Evolutionary conservation across 2,113 vertebrate species (phyloP).

Genomic region (Scomber colias): DNA sequence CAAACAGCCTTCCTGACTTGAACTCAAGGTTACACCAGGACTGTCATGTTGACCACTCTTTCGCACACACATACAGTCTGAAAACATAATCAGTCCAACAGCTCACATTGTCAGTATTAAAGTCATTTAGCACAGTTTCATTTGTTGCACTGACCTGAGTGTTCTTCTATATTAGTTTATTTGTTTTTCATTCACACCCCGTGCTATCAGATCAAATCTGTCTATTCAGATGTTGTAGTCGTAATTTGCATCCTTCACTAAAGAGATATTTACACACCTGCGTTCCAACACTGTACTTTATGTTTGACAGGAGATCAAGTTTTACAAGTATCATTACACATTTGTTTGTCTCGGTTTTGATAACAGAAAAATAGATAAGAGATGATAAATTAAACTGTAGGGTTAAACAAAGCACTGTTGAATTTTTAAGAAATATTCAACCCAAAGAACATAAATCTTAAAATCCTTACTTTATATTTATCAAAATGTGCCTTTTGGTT

Average conservation of each 20-base stretch:
- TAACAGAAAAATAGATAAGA: neutral
- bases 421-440: too few relatives aligned
- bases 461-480: neutral
- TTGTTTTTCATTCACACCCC: neutral
- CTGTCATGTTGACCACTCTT: neutral
- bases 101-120: neutral
- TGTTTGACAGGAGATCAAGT: neutral
- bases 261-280: neutral
- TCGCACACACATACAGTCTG: neutral
- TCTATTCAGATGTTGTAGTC: neutral
- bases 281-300: neutral
- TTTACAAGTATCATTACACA: neutral
- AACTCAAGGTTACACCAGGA: constrained; percentile 34
- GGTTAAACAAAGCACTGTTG: neutral
- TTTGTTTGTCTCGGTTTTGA: constrained; percentile 14
- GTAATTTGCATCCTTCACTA: neutral
- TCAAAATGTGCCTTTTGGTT: neutral
- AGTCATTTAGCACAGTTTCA: neutral
- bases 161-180: neutral
- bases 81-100: neutral
- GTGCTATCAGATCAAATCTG: neutral
- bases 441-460: neutral
- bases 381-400: too few relatives aligned
- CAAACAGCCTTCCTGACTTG: constrained; percentile 26
- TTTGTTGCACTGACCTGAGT: neutral